phyloP scores from a whole-genome alignment of 1,140 invertebrate species.

The Sarcophaga bullata region DNA sequence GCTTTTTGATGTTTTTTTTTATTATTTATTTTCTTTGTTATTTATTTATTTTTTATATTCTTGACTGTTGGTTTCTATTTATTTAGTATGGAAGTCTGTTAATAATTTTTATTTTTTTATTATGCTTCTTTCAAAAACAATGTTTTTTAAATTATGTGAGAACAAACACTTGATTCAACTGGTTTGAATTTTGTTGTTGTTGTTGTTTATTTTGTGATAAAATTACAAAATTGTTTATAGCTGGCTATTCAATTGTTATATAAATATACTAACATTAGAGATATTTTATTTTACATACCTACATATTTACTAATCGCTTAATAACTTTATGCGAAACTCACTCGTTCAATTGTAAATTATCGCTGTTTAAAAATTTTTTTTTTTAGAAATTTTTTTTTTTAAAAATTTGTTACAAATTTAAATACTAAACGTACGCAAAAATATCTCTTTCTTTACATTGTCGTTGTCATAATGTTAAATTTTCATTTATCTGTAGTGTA shows the following conservation, averaged over 20 bases:
- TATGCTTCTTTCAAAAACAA: neutral
- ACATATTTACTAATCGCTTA: conserved; percentile 3
- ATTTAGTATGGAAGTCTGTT: neutral
- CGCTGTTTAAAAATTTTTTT: too few relatives aligned
- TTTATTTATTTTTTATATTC: neutral
- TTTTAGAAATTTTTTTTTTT: too few relatives aligned
- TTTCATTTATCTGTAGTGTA: too few relatives aligned
- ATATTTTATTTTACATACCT: neutral
- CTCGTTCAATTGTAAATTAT: neutral
- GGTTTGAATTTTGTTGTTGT: conserved; percentile 43
- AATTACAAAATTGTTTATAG: neutral
- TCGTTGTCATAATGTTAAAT: too few relatives aligned
- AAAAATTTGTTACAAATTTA: too few relatives aligned
- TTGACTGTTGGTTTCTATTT: neutral
- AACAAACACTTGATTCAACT: conserved; percentile 28
- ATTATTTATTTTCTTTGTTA: neutral
- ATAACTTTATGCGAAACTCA: neutral
- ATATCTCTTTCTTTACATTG: too few relatives aligned
- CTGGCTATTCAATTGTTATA: neutral
- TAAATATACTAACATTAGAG: neutral
- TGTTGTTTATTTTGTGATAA: conserved; percentile 42
- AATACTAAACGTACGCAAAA: too few relatives aligned
- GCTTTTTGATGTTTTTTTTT: conserved; percentile 5
- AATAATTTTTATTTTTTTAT: conserved; percentile 1
- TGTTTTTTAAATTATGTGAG: too few relatives aligned